Evolutionary conservation across 2,797 vertebrate genomes (phyloP).

Genomic region (Neopelma chrysocephalum): DNA sequence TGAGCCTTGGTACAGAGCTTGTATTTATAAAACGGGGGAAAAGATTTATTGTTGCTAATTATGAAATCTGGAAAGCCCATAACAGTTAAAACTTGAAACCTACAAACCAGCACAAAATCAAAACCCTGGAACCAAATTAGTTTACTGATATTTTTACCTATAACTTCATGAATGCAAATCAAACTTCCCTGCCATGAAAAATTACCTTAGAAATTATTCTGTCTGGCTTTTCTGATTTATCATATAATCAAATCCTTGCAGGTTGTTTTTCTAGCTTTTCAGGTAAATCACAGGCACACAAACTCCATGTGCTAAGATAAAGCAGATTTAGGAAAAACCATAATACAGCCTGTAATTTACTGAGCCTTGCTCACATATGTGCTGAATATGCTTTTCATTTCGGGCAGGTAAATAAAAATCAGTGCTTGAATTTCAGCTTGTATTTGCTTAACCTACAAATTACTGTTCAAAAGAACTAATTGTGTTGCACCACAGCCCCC

Average conservation of each 20-base stretch:
- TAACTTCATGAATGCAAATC: background rate
- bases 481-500: background rate
- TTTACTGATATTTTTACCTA: background rate
- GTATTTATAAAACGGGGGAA: background rate
- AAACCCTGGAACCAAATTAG: background rate
- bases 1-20: background rate
- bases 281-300: background rate
- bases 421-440: background rate
- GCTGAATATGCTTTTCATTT: background rate
- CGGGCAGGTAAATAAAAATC: background rate
- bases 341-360: background rate
- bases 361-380: rapidly evolving
- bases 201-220: conserved; percentile 23
- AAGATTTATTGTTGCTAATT: background rate
- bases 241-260: conserved; percentile 42
- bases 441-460: background rate
- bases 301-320: background rate
- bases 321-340: background rate
- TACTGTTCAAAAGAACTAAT: background rate
- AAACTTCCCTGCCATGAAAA: background rate
- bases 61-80: background rate
- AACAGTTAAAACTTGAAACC: background rate
- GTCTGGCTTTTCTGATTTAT: conserved; percentile 44
- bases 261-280: conserved; percentile 25
- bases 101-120: background rate